Evolutionary conservation across 2,888 invertebrate species (phyloP).

Genomic region (Pseudolycoriella hygida): DNA sequence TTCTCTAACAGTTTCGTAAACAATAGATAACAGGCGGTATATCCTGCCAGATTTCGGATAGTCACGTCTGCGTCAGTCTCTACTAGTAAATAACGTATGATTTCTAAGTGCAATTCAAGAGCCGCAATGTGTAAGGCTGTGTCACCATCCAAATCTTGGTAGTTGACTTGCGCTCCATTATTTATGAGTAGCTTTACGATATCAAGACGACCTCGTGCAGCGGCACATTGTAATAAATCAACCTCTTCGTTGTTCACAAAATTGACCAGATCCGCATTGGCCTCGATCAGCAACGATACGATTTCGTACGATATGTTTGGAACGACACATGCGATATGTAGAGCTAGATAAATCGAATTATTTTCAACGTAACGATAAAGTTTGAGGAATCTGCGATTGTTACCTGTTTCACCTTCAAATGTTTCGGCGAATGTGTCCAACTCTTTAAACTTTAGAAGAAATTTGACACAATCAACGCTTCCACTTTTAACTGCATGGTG

Average conservation of each 20-base stretch:
- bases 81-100: conserved; percentile 8
- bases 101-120: conserved; percentile 6
- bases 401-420: conserved; percentile 9
- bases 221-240: conserved; percentile 7
- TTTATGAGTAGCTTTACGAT: conserved; percentile 8
- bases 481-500: conserved; percentile 9
- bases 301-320: conserved; percentile 5
- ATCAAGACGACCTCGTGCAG: conserved; percentile 6
- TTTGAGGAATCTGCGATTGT: no score
- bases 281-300: conserved; percentile 3
- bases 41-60: neutral
- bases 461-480: conserved; percentile 5
- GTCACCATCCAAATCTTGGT: conserved; percentile 10
- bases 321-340: conserved; percentile 6
- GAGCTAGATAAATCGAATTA: neutral
- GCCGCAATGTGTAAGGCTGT: conserved; percentile 8
- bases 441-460: conserved; percentile 2
- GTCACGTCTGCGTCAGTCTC: conserved; percentile 6
- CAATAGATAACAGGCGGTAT: no score
- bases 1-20: no score
- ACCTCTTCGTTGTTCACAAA: conserved; percentile 9
- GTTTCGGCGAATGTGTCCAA: conserved; percentile 3
- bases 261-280: conserved; percentile 5
- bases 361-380: no score
- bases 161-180: conserved; percentile 7